Conservation (phyloP, 2,797 vertebrate species). For the Myripristis jacobus region DNA sequence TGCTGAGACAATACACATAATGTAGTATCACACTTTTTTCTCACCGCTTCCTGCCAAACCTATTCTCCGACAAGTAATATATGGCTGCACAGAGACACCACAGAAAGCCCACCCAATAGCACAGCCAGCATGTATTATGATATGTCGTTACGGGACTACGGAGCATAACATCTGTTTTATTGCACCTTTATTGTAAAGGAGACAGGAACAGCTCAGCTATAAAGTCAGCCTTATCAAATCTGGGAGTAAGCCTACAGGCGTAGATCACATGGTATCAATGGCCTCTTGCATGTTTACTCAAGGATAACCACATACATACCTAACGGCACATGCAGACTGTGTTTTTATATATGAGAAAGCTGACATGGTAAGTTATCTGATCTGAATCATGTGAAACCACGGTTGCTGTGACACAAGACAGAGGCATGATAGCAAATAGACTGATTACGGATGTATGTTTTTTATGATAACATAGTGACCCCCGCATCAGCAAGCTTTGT, state of each 20-base stretch:
- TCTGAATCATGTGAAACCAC: conserved; percentile 63
- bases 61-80: conserved; percentile 28
- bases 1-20: conserved; percentile 65
- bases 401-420: conserved; percentile 65
- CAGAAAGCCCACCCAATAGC: conserved; percentile 5
- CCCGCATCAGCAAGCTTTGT: conserved; percentile 57
- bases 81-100: conserved; percentile 6
- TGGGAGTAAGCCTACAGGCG: conserved; percentile 19
- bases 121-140: background rate
- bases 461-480: conserved; percentile 70
- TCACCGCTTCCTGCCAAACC: conserved; percentile 22
- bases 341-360: conserved; percentile 57
- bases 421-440: conserved; percentile 56
- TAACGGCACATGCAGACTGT: conserved; percentile 53
- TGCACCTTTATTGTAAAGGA: background rate
- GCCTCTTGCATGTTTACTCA: conserved; percentile 68
- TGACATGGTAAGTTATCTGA: conserved; percentile 60
- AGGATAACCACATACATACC: conserved; percentile 61
- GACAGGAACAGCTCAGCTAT: conserved; percentile 8
- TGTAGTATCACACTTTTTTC: conserved; percentile 43
- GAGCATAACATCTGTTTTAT: conserved; percentile 16
- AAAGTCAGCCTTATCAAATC: conserved; percentile 39
- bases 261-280: conserved; percentile 42
- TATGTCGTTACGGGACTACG: background rate
- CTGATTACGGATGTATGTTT: conserved; percentile 68